A percentile compares a stretch with the other conserved stretches of the same genome.
Conservation (phyloP, 2,797 vertebrate species). For the Dipus sagitta region DNA sequence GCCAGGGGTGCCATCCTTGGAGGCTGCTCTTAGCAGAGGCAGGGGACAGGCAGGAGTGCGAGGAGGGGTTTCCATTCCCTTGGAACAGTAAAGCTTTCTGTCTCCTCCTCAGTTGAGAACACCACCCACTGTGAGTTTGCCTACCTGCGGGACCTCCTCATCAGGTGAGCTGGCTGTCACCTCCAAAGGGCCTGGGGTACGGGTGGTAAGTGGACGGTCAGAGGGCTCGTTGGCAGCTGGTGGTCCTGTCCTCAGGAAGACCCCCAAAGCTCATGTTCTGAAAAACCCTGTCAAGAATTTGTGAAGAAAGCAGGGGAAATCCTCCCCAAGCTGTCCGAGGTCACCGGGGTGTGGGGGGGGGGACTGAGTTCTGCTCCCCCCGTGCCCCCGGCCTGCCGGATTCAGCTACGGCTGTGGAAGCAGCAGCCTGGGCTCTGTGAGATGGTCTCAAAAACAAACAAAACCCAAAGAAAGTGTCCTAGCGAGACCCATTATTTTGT, state of each 20-base stretch:
- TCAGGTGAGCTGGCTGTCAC: conserved; percentile 90
- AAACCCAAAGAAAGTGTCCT: background rate
- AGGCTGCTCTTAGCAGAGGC: background rate
- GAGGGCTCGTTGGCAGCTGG: background rate
- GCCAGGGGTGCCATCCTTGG: background rate
- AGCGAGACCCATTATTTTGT: background rate
- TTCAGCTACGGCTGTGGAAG: background rate
- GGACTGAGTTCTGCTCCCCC: rapidly evolving
- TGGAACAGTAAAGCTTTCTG: background rate
- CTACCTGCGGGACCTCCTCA: conserved; percentile 97
- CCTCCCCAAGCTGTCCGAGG: background rate
- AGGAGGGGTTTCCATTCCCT: background rate
- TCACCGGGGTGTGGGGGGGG: no score
- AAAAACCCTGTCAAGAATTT: background rate
- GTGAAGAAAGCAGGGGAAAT: background rate
- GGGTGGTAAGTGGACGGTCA: rapidly evolving
- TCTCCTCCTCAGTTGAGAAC: conserved; percentile 93
- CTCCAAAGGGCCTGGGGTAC: background rate
- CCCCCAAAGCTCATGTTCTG: background rate
- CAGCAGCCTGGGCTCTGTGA: background rate
- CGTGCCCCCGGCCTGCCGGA: rapidly evolving
- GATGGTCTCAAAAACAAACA: background rate
- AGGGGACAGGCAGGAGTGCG: rapidly evolving
- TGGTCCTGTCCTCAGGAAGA: background rate
- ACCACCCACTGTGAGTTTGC: conserved; percentile 98